phyloP scores from a whole-genome alignment of 2,888 invertebrate genomes.

The Chloromyia formosa region DNA sequence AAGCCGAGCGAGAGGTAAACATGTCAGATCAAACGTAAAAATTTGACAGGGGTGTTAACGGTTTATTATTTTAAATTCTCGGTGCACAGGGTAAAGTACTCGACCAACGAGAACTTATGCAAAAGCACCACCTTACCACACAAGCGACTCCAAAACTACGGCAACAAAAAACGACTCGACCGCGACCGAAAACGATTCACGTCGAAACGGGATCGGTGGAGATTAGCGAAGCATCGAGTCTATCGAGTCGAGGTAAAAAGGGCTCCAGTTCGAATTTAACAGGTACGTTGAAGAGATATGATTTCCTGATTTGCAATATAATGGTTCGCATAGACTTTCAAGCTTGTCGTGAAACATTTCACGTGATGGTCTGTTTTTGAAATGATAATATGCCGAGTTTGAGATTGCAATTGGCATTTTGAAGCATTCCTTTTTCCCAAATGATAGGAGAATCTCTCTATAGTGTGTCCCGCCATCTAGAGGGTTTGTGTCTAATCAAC shows the following conservation, averaged over 20 bases:
- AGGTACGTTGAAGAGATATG: conserved; percentile 66
- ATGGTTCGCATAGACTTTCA: background rate
- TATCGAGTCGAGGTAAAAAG: conserved; percentile 78
- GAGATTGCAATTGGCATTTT: no score
- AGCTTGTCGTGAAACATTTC: conserved; percentile 3
- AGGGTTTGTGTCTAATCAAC: no score
- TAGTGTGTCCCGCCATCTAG: no score
- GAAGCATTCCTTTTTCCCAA: no score
- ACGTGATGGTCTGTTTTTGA: no score
- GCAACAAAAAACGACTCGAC: conserved; percentile 73
- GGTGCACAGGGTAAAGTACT: conserved; percentile 76
- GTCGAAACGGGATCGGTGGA: conserved; percentile 84
- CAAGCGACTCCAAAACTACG: conserved; percentile 70
- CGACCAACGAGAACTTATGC: conserved; percentile 73
- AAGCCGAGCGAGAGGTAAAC: conserved; percentile 83
- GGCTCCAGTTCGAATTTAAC: conserved; percentile 85
- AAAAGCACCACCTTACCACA: conserved; percentile 64
- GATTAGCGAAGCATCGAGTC: conserved; percentile 78
- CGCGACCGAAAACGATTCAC: conserved; percentile 90
- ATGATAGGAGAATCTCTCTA: no score
- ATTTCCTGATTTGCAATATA: conserved; percentile 7
- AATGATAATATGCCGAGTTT: no score
- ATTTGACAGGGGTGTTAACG: background rate
- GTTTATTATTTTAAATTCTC: background rate
- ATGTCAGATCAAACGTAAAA: background rate